Evolutionary conservation across 2,113 vertebrate genomes (phyloP).

Genomic region (Psittacula cyanocephala): DNA sequence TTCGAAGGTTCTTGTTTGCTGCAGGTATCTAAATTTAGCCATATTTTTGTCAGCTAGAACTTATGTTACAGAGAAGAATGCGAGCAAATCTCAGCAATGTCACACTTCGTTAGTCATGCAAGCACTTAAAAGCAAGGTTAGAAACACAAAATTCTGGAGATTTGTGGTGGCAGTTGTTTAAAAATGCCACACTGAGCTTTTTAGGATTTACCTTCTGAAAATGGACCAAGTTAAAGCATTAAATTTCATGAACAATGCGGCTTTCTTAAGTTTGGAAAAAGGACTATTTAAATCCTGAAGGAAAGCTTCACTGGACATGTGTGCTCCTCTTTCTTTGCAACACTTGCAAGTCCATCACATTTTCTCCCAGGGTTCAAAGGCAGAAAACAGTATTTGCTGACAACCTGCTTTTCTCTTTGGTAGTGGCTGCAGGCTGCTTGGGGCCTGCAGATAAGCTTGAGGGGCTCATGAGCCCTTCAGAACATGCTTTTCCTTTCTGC

Average conservation of each 20-base stretch:
- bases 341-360: not conserved
- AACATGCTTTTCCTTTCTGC: not conserved
- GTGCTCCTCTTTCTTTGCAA: not conserved
- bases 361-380: slow-evolving; percentile 12
- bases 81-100: slow-evolving; percentile 77
- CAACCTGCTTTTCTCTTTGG: not conserved
- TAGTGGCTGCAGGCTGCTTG: not conserved
- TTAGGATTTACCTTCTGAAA: slow-evolving; percentile 72
- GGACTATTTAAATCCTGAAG: slow-evolving; percentile 56
- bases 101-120: slow-evolving; percentile 83
- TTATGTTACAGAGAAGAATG: slow-evolving; percentile 74
- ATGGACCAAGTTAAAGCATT: slow-evolving; percentile 49
- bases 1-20: slow-evolving; percentile 74
- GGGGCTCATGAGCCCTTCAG: not conserved
- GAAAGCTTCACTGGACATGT: slow-evolving; percentile 32
- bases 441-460: not conserved
- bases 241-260: slow-evolving; percentile 66
- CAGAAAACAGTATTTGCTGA: slow-evolving; percentile 28
- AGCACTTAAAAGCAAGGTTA: slow-evolving; percentile 73
- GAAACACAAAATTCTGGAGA: slow-evolving; percentile 60
- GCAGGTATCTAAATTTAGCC: slow-evolving; percentile 81
- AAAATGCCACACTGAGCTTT: slow-evolving; percentile 68
- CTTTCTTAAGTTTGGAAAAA: slow-evolving; percentile 61
- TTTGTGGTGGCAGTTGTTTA: slow-evolving; percentile 59
- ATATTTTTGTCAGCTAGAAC: slow-evolving; percentile 77